phyloP scores from a whole-genome alignment of 2,113 vertebrate species.

The Myotis lucifugus region DNA sequence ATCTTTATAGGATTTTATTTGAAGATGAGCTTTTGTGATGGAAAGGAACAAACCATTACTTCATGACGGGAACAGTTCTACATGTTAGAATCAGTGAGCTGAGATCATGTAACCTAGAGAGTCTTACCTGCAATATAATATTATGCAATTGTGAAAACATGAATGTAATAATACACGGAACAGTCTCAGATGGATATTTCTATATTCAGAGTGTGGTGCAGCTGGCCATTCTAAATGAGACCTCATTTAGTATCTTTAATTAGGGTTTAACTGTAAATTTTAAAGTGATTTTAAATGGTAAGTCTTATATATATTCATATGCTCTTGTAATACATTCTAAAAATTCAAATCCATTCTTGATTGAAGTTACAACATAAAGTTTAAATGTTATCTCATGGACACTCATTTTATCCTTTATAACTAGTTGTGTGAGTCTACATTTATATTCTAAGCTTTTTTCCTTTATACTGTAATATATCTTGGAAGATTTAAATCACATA shows the following conservation, averaged over 20 bases:
- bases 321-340: conserved; percentile 59
- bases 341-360: conserved; percentile 70
- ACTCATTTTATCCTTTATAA: conserved; percentile 61
- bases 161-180: not conserved
- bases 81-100: not conserved
- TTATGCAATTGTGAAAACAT: not conserved
- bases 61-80: not conserved
- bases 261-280: conserved; percentile 62
- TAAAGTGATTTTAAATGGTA: conserved; percentile 64
- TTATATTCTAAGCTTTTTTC: conserved; percentile 41
- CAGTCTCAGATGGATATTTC: not conserved
- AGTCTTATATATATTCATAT: conserved; percentile 61
- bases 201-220: not conserved
- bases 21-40: not conserved
- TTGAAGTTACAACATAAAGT: conserved; percentile 62
- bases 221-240: conserved; percentile 40
- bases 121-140: not conserved
- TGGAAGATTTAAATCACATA: conserved; percentile 65
- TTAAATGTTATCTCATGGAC: conserved; percentile 64
- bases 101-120: not conserved
- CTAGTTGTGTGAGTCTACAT: conserved; percentile 52
- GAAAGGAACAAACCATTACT: conserved; percentile 20
- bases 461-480: conserved; percentile 53
- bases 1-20: not conserved
- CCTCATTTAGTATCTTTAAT: conserved; percentile 70